phyloP scores from a whole-genome alignment of 1,140 invertebrate species.

The Luehdorfia chinensis region DNA sequence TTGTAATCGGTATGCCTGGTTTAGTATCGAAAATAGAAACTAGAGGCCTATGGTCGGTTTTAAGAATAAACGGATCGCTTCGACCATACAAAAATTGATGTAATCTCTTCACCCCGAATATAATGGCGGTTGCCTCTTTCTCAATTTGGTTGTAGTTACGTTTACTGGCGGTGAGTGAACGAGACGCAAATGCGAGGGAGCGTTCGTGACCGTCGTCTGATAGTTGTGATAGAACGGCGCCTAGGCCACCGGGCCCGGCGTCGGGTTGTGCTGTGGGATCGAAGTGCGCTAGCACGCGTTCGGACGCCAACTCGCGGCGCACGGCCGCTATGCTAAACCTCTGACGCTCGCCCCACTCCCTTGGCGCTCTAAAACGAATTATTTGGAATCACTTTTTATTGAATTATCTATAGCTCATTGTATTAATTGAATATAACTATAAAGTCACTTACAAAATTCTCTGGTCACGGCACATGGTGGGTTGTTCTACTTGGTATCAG shows the following conservation, averaged over 20 bases:
- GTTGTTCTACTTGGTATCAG: no score
- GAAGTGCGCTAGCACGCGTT: background rate
- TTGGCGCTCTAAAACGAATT: no score
- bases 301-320: no score
- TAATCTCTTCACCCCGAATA: slow-evolving; percentile 65
- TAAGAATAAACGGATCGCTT: slow-evolving; percentile 26
- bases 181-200: slow-evolving; percentile 64
- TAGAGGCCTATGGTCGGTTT: slow-evolving; percentile 28
- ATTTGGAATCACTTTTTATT: no score
- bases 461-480: no score
- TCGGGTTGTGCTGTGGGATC: slow-evolving; percentile 28
- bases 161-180: slow-evolving; percentile 56
- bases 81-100: slow-evolving; percentile 58
- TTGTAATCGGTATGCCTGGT: slow-evolving; percentile 22
- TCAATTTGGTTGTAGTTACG: slow-evolving; percentile 72
- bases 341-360: no score
- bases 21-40: slow-evolving; percentile 25
- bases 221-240: slow-evolving; percentile 39
- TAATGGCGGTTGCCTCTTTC: slow-evolving; percentile 69
- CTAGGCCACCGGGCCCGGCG: slow-evolving; percentile 42
- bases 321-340: no score
- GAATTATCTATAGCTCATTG: no score
- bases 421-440: no score
- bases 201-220: slow-evolving; percentile 31
- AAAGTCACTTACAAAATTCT: no score